A percentile compares a stretch with the other conserved stretches of the same genome.
These are phyloP conservation scores for Ceuthmochares aereus DNA, from an alignment of 2,113 vertebrate species.

Conservation along the genomic window DNA sequence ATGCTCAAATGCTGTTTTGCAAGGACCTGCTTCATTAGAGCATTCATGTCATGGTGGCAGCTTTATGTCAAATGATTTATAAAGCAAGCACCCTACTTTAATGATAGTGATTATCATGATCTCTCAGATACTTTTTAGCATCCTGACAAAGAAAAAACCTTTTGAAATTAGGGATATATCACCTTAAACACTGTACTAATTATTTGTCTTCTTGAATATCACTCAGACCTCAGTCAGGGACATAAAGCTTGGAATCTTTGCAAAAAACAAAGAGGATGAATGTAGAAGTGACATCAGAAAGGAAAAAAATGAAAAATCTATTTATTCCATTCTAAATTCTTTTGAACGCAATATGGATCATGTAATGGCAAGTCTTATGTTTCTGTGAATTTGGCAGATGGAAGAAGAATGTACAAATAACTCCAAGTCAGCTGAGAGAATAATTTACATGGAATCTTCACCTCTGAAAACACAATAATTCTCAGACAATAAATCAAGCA, in stretches of 20 bases:
- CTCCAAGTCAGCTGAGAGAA: slow-evolving; percentile 5
- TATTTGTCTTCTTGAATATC: slow-evolving; percentile 22
- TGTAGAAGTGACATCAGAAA: background rate
- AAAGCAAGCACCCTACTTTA: slow-evolving; percentile 32
- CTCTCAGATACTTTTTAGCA: slow-evolving; percentile 44
- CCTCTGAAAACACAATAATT: slow-evolving; percentile 34
- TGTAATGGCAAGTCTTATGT: slow-evolving; percentile 19
- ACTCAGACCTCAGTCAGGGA: background rate
- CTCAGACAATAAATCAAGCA: background rate
- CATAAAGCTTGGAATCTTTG: background rate
- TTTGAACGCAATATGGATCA: background rate
- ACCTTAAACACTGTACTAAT: background rate
- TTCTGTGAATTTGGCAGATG: slow-evolving; percentile 50
- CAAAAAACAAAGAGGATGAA: background rate
- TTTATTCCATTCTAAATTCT: background rate
- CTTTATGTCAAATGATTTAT: slow-evolving; percentile 39
- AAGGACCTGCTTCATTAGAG: background rate
- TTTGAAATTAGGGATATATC: background rate
- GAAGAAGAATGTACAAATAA: slow-evolving; percentile 25
- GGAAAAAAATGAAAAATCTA: background rate
- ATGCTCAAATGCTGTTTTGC: background rate
- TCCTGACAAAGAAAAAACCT: slow-evolving; percentile 11
- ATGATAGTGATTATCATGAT: slow-evolving; percentile 8
- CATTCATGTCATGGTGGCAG: background rate
- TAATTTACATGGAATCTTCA: slow-evolving; percentile 35